Evolutionary conservation across 2,113 vertebrate species (phyloP).

Genomic region (Lipotes vexillifer): DNA sequence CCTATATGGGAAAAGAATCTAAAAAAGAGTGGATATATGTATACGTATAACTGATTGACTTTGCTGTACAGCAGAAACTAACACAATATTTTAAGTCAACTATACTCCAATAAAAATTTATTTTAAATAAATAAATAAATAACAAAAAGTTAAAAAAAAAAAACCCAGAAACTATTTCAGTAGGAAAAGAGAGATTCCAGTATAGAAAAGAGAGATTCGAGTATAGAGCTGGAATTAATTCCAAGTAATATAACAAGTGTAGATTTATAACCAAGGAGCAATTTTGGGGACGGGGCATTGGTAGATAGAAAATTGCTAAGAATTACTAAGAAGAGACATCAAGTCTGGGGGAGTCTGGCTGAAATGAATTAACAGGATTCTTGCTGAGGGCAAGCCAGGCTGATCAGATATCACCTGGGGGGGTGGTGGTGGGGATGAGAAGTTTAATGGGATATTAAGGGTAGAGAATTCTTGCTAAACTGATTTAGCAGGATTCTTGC

Average conservation of each 20-base stretch:
- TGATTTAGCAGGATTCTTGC: neutral
- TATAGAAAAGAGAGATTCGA: neutral
- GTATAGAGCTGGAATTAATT: neutral
- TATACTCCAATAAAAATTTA: neutral
- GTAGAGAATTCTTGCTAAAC: neutral
- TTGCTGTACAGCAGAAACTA: neutral
- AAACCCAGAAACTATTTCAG: neutral
- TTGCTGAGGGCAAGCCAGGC: neutral
- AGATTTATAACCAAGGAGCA: neutral
- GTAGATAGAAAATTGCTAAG: neutral
- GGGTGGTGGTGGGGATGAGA: no score
- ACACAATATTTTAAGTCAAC: neutral
- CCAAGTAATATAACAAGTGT: neutral
- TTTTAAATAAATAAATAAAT: neutral
- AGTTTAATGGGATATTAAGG: neutral
- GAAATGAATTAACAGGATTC: neutral
- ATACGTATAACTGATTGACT: neutral
- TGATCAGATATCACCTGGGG: neutral
- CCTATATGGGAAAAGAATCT: neutral
- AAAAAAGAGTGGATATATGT: neutral
- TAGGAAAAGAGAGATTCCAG: neutral
- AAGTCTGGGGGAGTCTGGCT: neutral
- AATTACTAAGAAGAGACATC: neutral
- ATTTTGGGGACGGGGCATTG: neutral
- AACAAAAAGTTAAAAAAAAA: neutral